Conservation (phyloP, 2,797 vertebrate species). For the Macropodus opercularis region DNA sequence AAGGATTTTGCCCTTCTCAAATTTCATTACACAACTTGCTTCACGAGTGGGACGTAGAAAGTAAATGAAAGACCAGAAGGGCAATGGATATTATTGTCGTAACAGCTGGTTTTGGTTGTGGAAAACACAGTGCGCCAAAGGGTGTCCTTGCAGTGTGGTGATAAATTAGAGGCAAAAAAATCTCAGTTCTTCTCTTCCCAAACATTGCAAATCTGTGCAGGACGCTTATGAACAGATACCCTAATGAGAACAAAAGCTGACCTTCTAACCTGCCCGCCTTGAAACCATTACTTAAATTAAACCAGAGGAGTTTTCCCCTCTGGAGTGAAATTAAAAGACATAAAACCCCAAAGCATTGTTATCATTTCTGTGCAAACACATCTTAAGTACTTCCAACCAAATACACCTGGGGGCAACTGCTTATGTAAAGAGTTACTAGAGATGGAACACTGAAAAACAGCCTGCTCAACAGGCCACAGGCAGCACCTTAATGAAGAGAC, state of each 20-base stretch:
- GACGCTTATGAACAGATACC: slow-evolving; percentile 37
- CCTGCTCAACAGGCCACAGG: slow-evolving; percentile 66
- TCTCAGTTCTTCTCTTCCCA: slow-evolving; percentile 23
- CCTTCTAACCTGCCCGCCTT: slow-evolving; percentile 57
- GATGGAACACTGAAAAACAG: slow-evolving; percentile 60
- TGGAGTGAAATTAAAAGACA: slow-evolving; percentile 51
- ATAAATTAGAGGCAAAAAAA: slow-evolving; percentile 41
- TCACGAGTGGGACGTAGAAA: slow-evolving; percentile 40
- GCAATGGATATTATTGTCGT: slow-evolving; percentile 37
- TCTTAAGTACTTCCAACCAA: slow-evolving; percentile 54
- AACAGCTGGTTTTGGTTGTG: slow-evolving; percentile 52
- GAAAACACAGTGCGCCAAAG: slow-evolving; percentile 27
- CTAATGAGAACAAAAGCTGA: slow-evolving; percentile 52
- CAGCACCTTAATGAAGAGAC: slow-evolving; percentile 74
- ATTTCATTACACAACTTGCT: slow-evolving; percentile 21
- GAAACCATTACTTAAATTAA: slow-evolving; percentile 55
- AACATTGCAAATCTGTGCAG: slow-evolving; percentile 32
- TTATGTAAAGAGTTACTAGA: slow-evolving; percentile 65
- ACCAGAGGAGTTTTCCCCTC: slow-evolving; percentile 42
- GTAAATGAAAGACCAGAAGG: slow-evolving; percentile 42
- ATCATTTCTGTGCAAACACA: slow-evolving; percentile 49
- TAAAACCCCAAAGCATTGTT: slow-evolving; percentile 31
- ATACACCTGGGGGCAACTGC: slow-evolving; percentile 65
- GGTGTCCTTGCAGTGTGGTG: slow-evolving; percentile 16
- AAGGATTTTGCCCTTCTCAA: slow-evolving; percentile 4